Conservation (phyloP, 2,113 vertebrate genomes). For the Oreochromis niloticus region DNA sequence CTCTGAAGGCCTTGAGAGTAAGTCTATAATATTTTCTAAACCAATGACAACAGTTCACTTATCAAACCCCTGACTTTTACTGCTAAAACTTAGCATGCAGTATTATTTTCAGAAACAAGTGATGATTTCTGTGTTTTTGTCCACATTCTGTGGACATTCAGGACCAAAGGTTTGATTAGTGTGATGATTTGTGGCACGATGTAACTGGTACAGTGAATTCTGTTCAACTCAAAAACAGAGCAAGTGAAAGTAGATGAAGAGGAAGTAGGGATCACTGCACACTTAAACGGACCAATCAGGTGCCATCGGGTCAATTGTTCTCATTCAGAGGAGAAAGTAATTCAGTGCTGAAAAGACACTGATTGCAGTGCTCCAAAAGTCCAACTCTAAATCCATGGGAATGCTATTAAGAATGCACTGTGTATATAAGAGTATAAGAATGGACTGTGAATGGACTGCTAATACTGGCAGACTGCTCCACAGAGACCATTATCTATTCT, state of each 20-base stretch:
- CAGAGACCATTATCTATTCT: slow-evolving; percentile 14
- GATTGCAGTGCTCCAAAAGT: slow-evolving; percentile 27
- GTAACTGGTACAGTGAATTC: neutral
- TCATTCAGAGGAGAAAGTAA: neutral
- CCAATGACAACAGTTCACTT: neutral
- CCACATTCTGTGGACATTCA: neutral
- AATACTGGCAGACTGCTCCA: slow-evolving; percentile 49
- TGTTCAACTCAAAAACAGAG: neutral
- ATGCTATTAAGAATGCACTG: slow-evolving; percentile 18
- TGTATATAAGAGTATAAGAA: neutral
- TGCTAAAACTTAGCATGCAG: neutral
- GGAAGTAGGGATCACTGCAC: neutral
- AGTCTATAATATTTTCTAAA: neutral
- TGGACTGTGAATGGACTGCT: slow-evolving; percentile 44
- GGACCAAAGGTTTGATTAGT: neutral
- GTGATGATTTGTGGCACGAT: neutral
- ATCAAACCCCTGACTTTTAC: neutral
- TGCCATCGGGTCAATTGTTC: neutral
- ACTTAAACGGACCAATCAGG: neutral
- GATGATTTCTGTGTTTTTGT: neutral
- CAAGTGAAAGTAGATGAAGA: neutral
- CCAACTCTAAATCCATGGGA: slow-evolving; percentile 25
- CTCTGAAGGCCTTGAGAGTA: neutral
- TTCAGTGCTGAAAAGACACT: slow-evolving; percentile 34
- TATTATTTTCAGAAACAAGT: neutral